Conservation (phyloP, 2,113 vertebrate species). For the Peromyscus maniculatus region DNA sequence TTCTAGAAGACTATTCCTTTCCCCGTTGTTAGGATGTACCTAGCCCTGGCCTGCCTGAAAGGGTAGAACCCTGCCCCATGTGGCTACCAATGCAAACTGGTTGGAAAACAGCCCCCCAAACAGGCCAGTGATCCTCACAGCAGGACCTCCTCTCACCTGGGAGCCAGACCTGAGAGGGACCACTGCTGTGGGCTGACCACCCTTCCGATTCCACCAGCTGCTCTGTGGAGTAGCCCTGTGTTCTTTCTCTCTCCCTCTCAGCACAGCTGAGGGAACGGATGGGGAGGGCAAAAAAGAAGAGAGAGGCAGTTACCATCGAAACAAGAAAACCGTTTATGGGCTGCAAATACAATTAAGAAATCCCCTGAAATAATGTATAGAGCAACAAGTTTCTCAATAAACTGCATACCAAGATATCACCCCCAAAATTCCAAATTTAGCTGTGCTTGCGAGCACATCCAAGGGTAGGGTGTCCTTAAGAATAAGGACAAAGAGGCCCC, state of each 20-base stretch:
- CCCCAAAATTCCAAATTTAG: constrained; percentile 13
- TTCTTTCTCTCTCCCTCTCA: background rate
- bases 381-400: background rate
- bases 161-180: background rate
- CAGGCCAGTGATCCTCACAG: background rate
- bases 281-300: background rate
- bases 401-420: background rate
- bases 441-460: background rate
- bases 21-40: background rate
- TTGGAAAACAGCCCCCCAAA: background rate
- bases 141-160: background rate
- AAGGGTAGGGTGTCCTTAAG: background rate
- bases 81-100: background rate
- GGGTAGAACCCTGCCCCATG: background rate
- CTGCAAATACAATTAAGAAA: constrained; percentile 55
- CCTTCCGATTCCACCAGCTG: too few relatives aligned
- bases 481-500: background rate
- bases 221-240: fast-evolving
- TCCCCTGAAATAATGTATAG: background rate
- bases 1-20: background rate
- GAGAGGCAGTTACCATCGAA: background rate
- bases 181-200: background rate
- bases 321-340: constrained; percentile 6
- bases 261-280: background rate
- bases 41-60: background rate